A percentile compares a stretch with the other conserved stretches of the same genome.
Evolutionary conservation across 2,797 vertebrate species (phyloP).

Genomic region (Etheostoma perlongum): DNA sequence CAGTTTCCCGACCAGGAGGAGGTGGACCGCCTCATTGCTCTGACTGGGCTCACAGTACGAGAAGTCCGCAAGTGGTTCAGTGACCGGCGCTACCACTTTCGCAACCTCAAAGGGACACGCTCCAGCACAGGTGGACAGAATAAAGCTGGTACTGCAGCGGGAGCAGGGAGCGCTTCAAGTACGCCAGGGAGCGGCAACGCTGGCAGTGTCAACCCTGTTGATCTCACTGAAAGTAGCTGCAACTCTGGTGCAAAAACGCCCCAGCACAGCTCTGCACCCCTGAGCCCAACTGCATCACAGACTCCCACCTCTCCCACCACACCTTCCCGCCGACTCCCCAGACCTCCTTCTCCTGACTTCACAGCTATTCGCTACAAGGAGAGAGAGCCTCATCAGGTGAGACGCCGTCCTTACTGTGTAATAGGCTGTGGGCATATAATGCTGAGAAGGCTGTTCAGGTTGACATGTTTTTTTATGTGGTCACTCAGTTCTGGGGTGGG

Average conservation of each 20-base stretch:
- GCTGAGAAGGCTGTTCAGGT: not conserved
- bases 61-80: slow-evolving; percentile 99
- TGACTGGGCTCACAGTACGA: slow-evolving; percentile 92
- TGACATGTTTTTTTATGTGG: not conserved
- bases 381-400: slow-evolving; percentile 94
- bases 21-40: slow-evolving; percentile 92
- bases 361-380: slow-evolving; percentile 95
- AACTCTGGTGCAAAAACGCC: slow-evolving; percentile 71
- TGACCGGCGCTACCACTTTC: slow-evolving; percentile 94
- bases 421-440: not conserved
- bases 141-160: slow-evolving; percentile 52
- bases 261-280: slow-evolving; percentile 75
- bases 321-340: slow-evolving; percentile 86
- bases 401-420: slow-evolving; percentile 45
- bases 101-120: slow-evolving; percentile 87
- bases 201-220: slow-evolving; percentile 68
- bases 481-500: not conserved
- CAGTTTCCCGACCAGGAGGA: slow-evolving; percentile 96
- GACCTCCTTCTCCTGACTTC: slow-evolving; percentile 93
- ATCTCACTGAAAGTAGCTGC: slow-evolving; percentile 75
- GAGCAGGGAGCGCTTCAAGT: slow-evolving; percentile 25
- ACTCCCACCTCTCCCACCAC: slow-evolving; percentile 85
- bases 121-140: slow-evolving; percentile 51
- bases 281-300: slow-evolving; percentile 76
- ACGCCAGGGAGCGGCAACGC: slow-evolving; percentile 42